Evolutionary conservation across 1,140 invertebrate genomes (phyloP), one percentile per base, ranked within the genome.

Genomic region (Cylas formicarius): DNA sequence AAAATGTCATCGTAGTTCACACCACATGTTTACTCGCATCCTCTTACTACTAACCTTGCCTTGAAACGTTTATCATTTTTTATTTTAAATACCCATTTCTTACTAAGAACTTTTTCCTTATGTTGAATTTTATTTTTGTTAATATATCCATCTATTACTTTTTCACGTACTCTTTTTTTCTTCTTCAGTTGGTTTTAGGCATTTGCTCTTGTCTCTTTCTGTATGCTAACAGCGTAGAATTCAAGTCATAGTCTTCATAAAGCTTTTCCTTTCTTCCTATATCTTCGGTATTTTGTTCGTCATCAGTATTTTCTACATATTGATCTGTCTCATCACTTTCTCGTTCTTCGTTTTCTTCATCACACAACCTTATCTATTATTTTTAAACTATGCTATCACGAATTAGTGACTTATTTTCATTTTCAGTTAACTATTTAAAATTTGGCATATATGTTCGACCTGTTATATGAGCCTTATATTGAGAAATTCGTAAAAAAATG

Each of bases 21-120:
- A 20, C 64, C 67, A 28, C 49, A n/a, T 31, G 44, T 37, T 49
- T 68, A 67, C 9, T 40, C 17, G 47, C 46, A 68, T 3, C 68
- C 65, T 43, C 62, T 57, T 9, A 63, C 61, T 1, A 71, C 61
- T 23, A 70, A 50, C 35, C 65, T 50, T 2, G 70, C 69, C 40
- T 68, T 66, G 16, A 53, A 64, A 27, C 36, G 49, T 14, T 44
- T 52, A 33, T 57, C 38, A 5, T 43, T 31, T 45, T 67, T 65
- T 9, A 53, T 42, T 39, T 55, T 53, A 13, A 56, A 71, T 4
- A 72, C 48, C 65, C 60, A 67, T 53, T 58, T 69, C 27, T 40
- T 55, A 20, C 10, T 19, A 13, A 19, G 8, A 36, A 19, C 13
- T 13, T 26, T 18, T 17, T 31, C 31, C 24, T 24, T 35, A 10